Evolutionary conservation across 2,113 vertebrate species (phyloP).

Genomic region (Vulpes vulpes): DNA sequence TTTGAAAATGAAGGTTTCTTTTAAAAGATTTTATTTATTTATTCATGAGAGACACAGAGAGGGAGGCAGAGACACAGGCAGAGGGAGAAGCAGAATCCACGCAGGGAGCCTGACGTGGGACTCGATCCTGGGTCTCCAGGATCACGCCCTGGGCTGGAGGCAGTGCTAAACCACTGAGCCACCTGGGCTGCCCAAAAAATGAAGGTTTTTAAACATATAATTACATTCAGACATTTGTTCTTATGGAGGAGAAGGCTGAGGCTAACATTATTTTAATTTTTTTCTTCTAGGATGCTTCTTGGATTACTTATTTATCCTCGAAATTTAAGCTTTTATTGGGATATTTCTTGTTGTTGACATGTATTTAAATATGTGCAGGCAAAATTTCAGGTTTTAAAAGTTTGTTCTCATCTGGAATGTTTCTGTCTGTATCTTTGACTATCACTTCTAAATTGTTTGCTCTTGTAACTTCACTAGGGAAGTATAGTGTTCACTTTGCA

Average conservation of each 20-base stretch:
- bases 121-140: too few relatives aligned
- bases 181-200: neutral
- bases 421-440: neutral
- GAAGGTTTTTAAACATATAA: neutral
- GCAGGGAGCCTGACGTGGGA: too few relatives aligned
- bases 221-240: slow-evolving; percentile 17
- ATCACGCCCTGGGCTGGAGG: too few relatives aligned
- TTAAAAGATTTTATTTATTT: too few relatives aligned
- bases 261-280: slow-evolving; percentile 5
- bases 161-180: too few relatives aligned
- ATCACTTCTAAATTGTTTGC: slow-evolving; percentile 1
- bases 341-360: slow-evolving; percentile 19
- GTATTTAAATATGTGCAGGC: neutral
- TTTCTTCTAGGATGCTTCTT: slow-evolving; percentile 16
- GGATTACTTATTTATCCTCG: slow-evolving; percentile 13
- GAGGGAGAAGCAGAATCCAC: too few relatives aligned
- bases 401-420: slow-evolving; percentile 33
- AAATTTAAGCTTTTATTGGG: slow-evolving; percentile 4
- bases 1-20: slow-evolving; percentile 27
- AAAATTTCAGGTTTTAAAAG: neutral
- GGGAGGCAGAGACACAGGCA: too few relatives aligned
- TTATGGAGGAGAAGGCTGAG: neutral
- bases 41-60: too few relatives aligned
- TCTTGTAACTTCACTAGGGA: neutral
- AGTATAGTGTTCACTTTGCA: neutral